Conservation (phyloP, 1,140 invertebrate genomes). For the Pollicipes pollicipes region DNA sequence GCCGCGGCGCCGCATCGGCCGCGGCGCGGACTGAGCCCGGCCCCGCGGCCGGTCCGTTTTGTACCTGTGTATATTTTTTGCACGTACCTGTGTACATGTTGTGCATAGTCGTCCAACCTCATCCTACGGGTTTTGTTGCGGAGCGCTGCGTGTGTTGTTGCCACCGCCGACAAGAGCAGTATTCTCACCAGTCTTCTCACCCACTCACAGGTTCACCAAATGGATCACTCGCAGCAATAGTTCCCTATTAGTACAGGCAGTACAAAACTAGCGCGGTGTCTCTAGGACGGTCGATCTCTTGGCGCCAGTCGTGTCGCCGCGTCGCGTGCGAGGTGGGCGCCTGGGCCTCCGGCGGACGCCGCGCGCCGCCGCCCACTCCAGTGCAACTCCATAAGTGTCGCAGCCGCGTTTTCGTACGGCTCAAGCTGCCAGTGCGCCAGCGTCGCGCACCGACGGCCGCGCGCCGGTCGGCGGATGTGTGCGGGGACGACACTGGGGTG, state of each 20-base stretch:
- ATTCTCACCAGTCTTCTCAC: not conserved
- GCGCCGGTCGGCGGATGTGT: too few species aligned
- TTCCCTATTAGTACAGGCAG: not conserved
- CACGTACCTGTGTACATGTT: conserved; percentile 1
- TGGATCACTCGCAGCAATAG: not conserved
- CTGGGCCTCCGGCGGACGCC: too few species aligned
- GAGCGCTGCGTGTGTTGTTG: not conserved
- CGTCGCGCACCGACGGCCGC: too few species aligned
- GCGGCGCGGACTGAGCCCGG: not conserved
- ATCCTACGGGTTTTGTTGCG: not conserved
- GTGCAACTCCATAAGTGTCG: not conserved
- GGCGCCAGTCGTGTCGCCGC: not conserved
- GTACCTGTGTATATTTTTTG: conserved; percentile 1
- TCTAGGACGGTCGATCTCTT: not conserved
- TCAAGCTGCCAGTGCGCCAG: not conserved
- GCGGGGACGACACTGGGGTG: not conserved
- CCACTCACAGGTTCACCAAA: not conserved
- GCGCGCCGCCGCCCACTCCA: not conserved
- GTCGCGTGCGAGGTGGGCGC: too few species aligned
- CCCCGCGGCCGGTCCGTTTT: not conserved
- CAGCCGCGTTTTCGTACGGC: not conserved
- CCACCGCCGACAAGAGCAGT: not conserved
- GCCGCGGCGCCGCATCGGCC: too few species aligned
- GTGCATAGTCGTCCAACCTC: not conserved
- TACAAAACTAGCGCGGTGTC: not conserved